These are phyloP conservation scores for Mellilla xanthometata DNA, from an alignment of 2,888 invertebrate genomes.

Conservation along the genomic window DNA sequence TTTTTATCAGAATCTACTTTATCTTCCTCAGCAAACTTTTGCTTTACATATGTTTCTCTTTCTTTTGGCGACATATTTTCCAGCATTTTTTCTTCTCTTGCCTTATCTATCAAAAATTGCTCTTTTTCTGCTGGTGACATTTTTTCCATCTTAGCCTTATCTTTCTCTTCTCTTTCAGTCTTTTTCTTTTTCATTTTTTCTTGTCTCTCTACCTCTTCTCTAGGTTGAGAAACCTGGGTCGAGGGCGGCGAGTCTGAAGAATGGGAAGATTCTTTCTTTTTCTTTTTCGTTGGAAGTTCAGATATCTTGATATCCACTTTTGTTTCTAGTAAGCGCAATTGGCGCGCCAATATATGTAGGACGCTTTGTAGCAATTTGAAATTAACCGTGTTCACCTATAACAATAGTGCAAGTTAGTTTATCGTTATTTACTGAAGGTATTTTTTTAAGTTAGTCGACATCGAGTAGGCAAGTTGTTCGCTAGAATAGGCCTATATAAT, in stretches of 20 bases:
- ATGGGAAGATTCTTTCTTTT: slow-evolving; percentile 14
- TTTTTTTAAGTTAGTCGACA: no score
- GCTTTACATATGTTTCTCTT: slow-evolving; percentile 5
- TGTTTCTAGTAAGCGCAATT: slow-evolving; percentile 60
- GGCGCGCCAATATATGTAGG: slow-evolving; percentile 60
- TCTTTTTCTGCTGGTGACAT: slow-evolving; percentile 9
- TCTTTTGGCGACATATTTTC: slow-evolving; percentile 15
- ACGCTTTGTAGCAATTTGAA: slow-evolving; percentile 61
- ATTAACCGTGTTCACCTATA: slow-evolving; percentile 54
- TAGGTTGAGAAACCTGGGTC: background rate
- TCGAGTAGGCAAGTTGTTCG: no score
- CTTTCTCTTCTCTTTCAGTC: no score
- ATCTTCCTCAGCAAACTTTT: background rate
- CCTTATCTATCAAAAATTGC: background rate
- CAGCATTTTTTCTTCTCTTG: slow-evolving; percentile 13
- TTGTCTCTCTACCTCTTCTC: slow-evolving; percentile 17
- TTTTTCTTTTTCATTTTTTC: slow-evolving; percentile 25
- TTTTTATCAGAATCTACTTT: no score
- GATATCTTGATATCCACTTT: slow-evolving; percentile 51
- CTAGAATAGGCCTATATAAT: no score
- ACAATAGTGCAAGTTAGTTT: no score
- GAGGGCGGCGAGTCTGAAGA: slow-evolving; percentile 5
- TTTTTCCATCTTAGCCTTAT: background rate
- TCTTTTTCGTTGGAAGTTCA: slow-evolving; percentile 18
- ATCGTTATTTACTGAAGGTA: no score